Conservation (phyloP, 2,888 invertebrate genomes). For the Drosophila monieri region DNA sequence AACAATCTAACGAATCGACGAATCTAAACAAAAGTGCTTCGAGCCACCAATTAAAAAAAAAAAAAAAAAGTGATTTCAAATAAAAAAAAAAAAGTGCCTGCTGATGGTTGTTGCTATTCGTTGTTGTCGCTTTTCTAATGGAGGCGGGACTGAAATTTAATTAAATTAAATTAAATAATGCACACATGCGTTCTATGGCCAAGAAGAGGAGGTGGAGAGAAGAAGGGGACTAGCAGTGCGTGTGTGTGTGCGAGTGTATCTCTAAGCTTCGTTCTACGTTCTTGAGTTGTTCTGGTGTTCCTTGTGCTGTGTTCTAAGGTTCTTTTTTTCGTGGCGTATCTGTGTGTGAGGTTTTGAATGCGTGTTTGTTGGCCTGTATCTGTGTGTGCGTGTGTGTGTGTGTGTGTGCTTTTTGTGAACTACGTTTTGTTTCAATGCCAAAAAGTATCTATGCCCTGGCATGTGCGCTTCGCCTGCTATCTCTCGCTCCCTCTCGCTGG, state of each 20-base stretch:
- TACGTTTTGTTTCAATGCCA: constrained; percentile 80
- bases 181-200: constrained; percentile 50
- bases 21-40: constrained; percentile 41
- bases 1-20: constrained; percentile 15
- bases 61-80: constrained; percentile 14
- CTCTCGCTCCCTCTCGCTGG: constrained; percentile 40
- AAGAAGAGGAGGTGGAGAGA: constrained; percentile 3
- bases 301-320: constrained; percentile 69
- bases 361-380: neutral
- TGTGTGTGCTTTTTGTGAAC: constrained; percentile 71
- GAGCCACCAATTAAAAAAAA: constrained; percentile 27
- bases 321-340: constrained; percentile 53
- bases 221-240: constrained; percentile 26
- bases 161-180: constrained; percentile 65
- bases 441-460: constrained; percentile 72
- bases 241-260: constrained; percentile 29
- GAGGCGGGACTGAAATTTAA: constrained; percentile 48
- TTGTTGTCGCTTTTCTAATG: constrained; percentile 43
- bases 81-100: neutral
- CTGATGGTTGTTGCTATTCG: constrained; percentile 17
- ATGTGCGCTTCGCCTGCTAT: constrained; percentile 51
- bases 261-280: constrained; percentile 43
- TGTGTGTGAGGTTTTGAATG: constrained; percentile 19
- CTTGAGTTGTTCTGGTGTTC: constrained; percentile 45
- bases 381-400: constrained; percentile 20